Base-by-base conservation (phyloP, 2,888 invertebrate genomes). In the Pterostichus madidus region DNA sequence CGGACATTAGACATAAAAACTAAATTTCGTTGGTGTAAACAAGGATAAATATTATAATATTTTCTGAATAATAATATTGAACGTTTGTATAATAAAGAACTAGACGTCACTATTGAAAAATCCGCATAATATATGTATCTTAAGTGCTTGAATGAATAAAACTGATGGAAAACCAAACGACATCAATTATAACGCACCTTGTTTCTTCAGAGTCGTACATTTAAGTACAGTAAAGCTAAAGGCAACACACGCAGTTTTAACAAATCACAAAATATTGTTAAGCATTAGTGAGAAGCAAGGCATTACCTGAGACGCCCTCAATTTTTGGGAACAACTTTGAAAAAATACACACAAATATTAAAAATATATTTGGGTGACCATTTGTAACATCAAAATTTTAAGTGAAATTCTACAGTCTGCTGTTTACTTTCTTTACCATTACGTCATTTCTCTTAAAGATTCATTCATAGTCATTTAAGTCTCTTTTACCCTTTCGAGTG, bases 281-380 rank as follows among this genome's bases (percentile, higher is more conserved):
- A 83, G 80, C 80, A 56, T 68, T 44, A 78, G 35, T 80, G 35
- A 53, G 56, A 80, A 80, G 80, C 71, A 80, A 71, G 68, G 77
- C 77, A 83, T 83, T 83, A 83, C 83, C 83, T 83, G 83, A 52
- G 68, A n/a, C 56, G 39, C 83, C 83, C 52, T 77, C 83, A 83
- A 77, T 77, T 83, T 61, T 81, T 64, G 76, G 77, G 76, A 80
- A 52, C 64, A 77, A 83, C 83, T 83, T 83, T 83, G 77, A 83
- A 83, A 83, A 83, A 83, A 83, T 83, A 83, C 83, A 83, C 83
- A 83, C 68, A 83, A 83, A 83, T 83, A 83, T 83, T 83, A 83
- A 83, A 81, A 83, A 75, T 75, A 75, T 81, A 81, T 64, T 80
- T 68, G 68, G 80, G 68, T 56, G 53, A 77, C n/a, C 10, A 17